Conservation (phyloP, 2,113 vertebrate genomes). For the Hippocampus abdominalis region DNA sequence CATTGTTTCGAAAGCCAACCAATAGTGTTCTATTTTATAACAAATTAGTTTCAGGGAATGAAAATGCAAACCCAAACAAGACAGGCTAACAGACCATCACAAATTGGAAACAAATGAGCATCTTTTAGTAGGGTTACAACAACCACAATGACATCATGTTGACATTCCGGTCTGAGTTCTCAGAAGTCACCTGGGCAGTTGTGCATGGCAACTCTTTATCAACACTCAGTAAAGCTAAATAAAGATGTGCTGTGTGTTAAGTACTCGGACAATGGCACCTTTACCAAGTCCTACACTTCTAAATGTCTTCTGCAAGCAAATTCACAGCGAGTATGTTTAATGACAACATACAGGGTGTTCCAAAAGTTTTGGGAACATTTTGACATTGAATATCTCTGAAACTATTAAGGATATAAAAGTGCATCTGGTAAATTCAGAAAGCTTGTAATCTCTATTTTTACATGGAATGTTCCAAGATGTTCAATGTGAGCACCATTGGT, state of each 20-base stretch:
- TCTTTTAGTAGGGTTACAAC: neutral
- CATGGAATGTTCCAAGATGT: too few species aligned
- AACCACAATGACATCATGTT: neutral
- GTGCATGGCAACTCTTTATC: neutral
- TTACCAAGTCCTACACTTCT: neutral
- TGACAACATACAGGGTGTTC: too few species aligned
- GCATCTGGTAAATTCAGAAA: too few species aligned
- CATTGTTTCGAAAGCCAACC: neutral
- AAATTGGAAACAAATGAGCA: constrained; percentile 11
- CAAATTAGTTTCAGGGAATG: neutral
- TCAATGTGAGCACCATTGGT: too few species aligned
- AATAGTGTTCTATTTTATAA: neutral
- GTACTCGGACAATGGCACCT: neutral
- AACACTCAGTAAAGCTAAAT: neutral
- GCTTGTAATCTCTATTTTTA: too few species aligned
- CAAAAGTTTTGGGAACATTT: too few species aligned
- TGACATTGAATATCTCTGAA: too few species aligned
- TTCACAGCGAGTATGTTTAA: neutral
- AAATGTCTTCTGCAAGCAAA: neutral
- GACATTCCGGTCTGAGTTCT: neutral
- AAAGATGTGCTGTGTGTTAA: neutral
- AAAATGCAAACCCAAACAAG: constrained; percentile 15
- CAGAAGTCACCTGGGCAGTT: neutral
- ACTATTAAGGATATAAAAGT: too few species aligned
- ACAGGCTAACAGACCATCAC: constrained; percentile 24